phyloP scores from a whole-genome alignment of 2,888 invertebrate genomes.

The Notodonta dromedarius region DNA sequence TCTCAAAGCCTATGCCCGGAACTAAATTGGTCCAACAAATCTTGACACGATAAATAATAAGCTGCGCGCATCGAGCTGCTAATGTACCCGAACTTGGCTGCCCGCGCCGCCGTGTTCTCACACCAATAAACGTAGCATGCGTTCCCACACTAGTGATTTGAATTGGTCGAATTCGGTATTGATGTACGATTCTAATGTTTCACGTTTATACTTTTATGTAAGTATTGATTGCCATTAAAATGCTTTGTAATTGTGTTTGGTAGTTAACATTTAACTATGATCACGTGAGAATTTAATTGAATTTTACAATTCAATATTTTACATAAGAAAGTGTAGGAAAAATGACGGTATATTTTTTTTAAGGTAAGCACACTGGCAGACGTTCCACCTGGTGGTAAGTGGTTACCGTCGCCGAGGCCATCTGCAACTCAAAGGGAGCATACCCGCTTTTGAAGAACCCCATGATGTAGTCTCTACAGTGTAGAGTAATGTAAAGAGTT shows the following conservation, averaged over 20 bases:
- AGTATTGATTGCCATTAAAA: slow-evolving; percentile 18
- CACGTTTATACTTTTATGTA: slow-evolving; percentile 34
- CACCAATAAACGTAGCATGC: slow-evolving; percentile 48
- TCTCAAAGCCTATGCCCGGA: too few species aligned
- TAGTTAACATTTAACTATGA: background rate
- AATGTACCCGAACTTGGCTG: background rate
- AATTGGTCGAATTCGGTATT: slow-evolving; percentile 46
- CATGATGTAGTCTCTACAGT: too few species aligned
- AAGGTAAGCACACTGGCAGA: too few species aligned
- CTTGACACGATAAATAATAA: too few species aligned
- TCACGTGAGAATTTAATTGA: background rate
- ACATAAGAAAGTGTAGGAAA: background rate
- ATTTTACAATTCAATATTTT: background rate
- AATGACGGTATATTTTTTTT: too few species aligned
- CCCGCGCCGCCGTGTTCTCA: background rate
- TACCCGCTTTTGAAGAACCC: too few species aligned
- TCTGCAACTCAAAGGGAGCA: too few species aligned
- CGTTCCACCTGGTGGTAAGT: too few species aligned
- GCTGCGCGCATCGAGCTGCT: background rate
- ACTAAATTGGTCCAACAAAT: too few species aligned
- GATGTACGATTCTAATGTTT: slow-evolving; percentile 44
- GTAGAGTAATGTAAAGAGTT: too few species aligned
- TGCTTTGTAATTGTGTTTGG: slow-evolving; percentile 7
- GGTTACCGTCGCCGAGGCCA: too few species aligned
- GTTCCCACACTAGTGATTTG: slow-evolving; percentile 70